Conservation (phyloP, 2,797 vertebrate species). For the Yasuhikotakia modesta region DNA sequence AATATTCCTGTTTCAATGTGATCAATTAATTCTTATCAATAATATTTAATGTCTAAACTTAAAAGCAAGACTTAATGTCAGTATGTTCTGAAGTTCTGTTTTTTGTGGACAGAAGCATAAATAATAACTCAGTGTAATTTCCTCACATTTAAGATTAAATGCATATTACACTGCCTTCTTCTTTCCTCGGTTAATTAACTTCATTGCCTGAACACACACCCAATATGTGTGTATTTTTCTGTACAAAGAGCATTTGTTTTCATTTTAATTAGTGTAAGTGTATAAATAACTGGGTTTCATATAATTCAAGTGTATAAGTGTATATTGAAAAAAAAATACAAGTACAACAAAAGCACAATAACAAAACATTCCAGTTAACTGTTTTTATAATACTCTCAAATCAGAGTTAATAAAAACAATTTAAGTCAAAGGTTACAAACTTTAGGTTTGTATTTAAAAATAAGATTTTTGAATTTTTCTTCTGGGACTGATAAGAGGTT, state of each 20-base stretch:
- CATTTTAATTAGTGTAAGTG: slow-evolving; percentile 15
- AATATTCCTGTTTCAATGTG: slow-evolving; percentile 6
- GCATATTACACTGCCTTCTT: slow-evolving; percentile 33
- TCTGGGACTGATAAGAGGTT: not conserved
- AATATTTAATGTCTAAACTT: slow-evolving; percentile 15
- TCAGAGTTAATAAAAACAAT: too few species aligned
- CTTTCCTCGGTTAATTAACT: slow-evolving; percentile 38
- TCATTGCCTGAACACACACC: slow-evolving; percentile 37
- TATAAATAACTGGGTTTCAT: too few species aligned
- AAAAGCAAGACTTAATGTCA: not conserved
- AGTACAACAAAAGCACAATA: slow-evolving; percentile 4
- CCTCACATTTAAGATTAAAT: slow-evolving; percentile 47
- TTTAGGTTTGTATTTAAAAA: not conserved
- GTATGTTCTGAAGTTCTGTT: slow-evolving; percentile 30
- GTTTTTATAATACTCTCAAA: too few species aligned
- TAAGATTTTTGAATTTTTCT: not conserved
- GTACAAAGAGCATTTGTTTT: slow-evolving; percentile 34
- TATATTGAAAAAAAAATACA: slow-evolving; percentile 6
- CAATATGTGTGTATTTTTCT: slow-evolving; percentile 18
- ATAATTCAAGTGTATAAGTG: too few species aligned
- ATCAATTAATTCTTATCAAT: slow-evolving; percentile 20
- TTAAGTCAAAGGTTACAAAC: too few species aligned
- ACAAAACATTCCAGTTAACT: not conserved
- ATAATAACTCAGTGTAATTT: slow-evolving; percentile 40
- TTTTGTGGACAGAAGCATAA: slow-evolving; percentile 14